phyloP scores from a whole-genome alignment of 2,888 invertebrate species.

The Sminthurinus aureus region DNA sequence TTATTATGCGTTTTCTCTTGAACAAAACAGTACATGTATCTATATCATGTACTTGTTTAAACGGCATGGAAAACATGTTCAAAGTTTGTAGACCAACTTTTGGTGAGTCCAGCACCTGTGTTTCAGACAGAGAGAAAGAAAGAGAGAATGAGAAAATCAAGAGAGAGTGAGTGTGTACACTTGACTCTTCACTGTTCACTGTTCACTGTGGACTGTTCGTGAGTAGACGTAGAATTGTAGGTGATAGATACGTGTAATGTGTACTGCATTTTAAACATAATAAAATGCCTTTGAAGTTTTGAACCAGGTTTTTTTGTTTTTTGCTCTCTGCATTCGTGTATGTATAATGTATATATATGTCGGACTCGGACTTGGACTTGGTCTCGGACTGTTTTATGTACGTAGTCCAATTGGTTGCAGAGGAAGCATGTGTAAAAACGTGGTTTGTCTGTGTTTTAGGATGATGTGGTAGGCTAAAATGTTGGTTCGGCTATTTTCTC shows the following conservation, averaged over 20 bases:
- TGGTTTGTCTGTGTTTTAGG: too few relatives aligned
- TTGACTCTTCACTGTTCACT: neutral
- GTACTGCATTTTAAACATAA: constrained; percentile 2
- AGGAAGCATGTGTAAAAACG: too few relatives aligned
- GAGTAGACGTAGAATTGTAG: neutral
- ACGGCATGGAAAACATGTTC: too few relatives aligned
- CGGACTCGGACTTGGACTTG: neutral
- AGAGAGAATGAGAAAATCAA: neutral
- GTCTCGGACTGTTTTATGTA: too few relatives aligned
- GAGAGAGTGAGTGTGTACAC: constrained; percentile 2
- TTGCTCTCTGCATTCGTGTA: neutral
- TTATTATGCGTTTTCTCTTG: too few relatives aligned
- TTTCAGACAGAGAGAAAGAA: neutral
- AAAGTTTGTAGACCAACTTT: too few relatives aligned
- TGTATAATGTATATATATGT: neutral
- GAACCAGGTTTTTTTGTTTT: neutral
- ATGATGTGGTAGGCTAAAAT: too few relatives aligned
- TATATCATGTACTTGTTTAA: too few relatives aligned
- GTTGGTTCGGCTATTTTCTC: too few relatives aligned
- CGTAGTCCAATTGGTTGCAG: too few relatives aligned
- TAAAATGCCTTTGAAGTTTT: neutral
- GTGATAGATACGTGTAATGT: constrained; percentile 3
- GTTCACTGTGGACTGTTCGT: neutral
- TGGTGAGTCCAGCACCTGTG: too few relatives aligned
- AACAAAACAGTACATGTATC: too few relatives aligned